Evolutionary conservation across 2,888 invertebrate species (phyloP), one percentile per base, ranked within the genome.

Genomic region (Nineta flava): DNA sequence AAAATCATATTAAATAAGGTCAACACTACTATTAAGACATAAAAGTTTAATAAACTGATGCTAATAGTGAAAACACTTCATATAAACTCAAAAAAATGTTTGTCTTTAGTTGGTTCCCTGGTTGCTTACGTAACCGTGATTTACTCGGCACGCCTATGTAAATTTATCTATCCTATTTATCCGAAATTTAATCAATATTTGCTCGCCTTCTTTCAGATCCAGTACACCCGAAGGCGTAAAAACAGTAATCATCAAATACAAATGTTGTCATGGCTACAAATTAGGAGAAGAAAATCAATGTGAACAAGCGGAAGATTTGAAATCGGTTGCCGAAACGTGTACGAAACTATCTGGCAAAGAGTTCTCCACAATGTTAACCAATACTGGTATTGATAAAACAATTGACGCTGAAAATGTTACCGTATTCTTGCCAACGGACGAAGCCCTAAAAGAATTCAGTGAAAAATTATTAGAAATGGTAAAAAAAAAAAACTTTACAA

Each of bases 221-320:
- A 26, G 26, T 6, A 26, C 26, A 26, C 26, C 26, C 57, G 76
- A 76, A 16, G 71, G 74, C 35, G 73, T 74, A 55, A 79, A 76
- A 62, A 80, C 77, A 2, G 65, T 76, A 54, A 74, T 72, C 12
- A 72, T 79, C 46, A 74, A 73, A 16, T 75, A 79, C 56, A 76
- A 80, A 61, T 84, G 83, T 61, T 84, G 83, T 61, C 74, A 75
- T 59, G 83, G 83, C 38, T 81, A 68, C 62, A 68, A 73, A 50
- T 68, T 76, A 50, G 52, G 54, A 53, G 57, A 60, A 34, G 59
- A 59, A 42, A 52, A 60, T 10, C 53, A 57, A 42, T 64, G 63
- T 49, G 68, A 67, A 55, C 59, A 58, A 45, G 60, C 71, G 69
- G 72, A 78, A 17, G 73, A 77, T 50, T 67, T 80, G 53, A 74